Base-by-base conservation (phyloP, 2,888 invertebrate species). In the Gandaritis pyraliata region DNA sequence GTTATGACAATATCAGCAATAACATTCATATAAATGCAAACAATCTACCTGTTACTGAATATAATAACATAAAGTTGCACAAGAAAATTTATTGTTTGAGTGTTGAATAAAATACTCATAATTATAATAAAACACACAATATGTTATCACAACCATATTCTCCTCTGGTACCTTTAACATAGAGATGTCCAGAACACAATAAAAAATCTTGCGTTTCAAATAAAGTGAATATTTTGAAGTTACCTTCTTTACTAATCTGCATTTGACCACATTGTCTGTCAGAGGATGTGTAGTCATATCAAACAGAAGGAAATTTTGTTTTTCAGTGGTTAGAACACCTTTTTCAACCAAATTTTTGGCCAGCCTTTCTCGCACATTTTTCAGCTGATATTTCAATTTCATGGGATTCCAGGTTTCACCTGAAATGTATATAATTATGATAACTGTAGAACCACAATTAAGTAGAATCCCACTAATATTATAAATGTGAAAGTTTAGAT, bases 241-340 rank as follows among this genome's bases (percentile, higher is more conserved):
- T 85, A 97, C 97, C 95, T 98, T 98, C 94, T 98, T 99, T 65
- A 99, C 98, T 81, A 99, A 94, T 77, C 98, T 96, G 80, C 97
- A 96, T 94, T 99, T 99, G 57, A 98, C 96, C 72, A 96, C 95
- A 90, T 97, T 97, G 87, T 99, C 99, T 69, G 97, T 98, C 66
- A 99, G 94, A 43, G 99, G 99, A 94, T 99, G 99, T 76, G 99
- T 99, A 57, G 99, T 99, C 99, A 99, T 99, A 93, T 99, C 99
- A 87, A 99, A 99, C 60, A 99, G 94, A 77, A 99, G 94, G 91
- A 99, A 99, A 90, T 99, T 99, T 92, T 99, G 99, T 93, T 99
- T 99, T 88, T 99, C 99, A 63, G 99, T 99, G 65, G 99, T 99
- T 73, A 99, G 94, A 45, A 99, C 99, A 72, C 99, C 99, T 88